A percentile compares a stretch with the other conserved stretches of the same genome.
Conservation (phyloP, 2,797 vertebrate species). For the Cyprinodon diabolis region DNA sequence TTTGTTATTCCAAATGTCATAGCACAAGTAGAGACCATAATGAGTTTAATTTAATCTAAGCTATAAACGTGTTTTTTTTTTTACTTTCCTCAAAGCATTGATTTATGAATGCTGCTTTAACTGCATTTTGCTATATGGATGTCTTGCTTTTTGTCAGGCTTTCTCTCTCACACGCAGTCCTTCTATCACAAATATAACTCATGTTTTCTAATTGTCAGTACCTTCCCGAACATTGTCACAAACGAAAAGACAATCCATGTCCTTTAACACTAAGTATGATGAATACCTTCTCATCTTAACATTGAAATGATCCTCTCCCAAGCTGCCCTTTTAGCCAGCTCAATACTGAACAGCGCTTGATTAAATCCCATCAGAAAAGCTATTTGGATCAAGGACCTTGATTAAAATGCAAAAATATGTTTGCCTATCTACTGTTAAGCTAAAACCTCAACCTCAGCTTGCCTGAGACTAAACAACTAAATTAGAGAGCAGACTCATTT, state of each 20-base stretch:
- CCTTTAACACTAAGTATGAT: constrained; percentile 60
- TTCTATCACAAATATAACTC: constrained; percentile 2
- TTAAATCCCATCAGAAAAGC: constrained; percentile 66
- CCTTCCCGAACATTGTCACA: constrained; percentile 25
- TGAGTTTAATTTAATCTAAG: background rate
- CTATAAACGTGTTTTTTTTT: background rate
- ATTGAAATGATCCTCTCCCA: constrained; percentile 56
- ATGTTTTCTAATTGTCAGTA: constrained; percentile 44
- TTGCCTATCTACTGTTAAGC: constrained; percentile 31
- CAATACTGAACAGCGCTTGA: constrained; percentile 60
- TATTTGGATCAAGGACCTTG: constrained; percentile 65
- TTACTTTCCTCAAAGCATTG: background rate
- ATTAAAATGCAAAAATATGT: constrained; percentile 66
- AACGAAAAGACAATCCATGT: constrained; percentile 56
- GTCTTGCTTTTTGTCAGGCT: constrained; percentile 32
- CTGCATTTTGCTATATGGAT: background rate
- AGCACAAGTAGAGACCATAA: background rate
- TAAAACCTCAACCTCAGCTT: constrained; percentile 38
- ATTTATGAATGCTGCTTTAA: background rate
- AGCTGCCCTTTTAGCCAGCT: constrained; percentile 60
- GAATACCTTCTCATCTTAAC: constrained; percentile 53
- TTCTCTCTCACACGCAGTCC: constrained; percentile 6
- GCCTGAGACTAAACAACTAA: constrained; percentile 30
- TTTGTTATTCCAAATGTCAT: background rate
- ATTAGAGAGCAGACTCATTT: constrained; percentile 12